Conservation (phyloP, 2,888 invertebrate genomes). For the Taphrorychus bicolor region DNA sequence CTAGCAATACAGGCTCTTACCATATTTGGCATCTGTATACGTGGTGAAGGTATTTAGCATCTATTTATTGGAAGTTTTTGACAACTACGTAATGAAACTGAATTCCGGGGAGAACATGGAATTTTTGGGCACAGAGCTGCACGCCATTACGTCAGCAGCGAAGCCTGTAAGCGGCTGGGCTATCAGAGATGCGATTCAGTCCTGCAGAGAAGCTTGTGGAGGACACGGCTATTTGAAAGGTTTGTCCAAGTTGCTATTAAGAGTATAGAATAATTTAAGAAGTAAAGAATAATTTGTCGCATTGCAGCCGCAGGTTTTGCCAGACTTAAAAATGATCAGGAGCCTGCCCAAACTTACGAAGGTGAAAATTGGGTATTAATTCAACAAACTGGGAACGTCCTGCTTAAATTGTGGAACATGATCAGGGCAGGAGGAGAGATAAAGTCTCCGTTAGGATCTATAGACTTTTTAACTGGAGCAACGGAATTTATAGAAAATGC, state of each 20-base stretch:
- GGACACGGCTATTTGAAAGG: conserved; percentile 91
- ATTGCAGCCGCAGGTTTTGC: conserved; percentile 61
- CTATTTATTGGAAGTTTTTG: conserved; percentile 60
- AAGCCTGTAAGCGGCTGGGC: conserved; percentile 89
- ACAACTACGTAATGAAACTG: conserved; percentile 42
- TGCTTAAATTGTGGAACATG: conserved; percentile 68
- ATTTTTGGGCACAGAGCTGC: conserved; percentile 71
- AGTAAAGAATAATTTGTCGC: not conserved
- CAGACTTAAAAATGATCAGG: conserved; percentile 79
- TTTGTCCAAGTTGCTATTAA: too few species aligned
- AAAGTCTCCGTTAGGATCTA: conserved; percentile 69
- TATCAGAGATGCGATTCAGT: conserved; percentile 87
- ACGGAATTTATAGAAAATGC: conserved; percentile 62
- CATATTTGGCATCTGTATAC: conserved; percentile 71
- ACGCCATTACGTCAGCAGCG: conserved; percentile 78
- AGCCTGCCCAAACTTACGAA: conserved; percentile 89
- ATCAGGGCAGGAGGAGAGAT: conserved; percentile 53
- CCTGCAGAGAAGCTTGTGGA: conserved; percentile 92
- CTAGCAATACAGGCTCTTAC: conserved; percentile 77
- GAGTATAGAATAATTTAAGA: conserved; percentile 42
- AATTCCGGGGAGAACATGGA: conserved; percentile 48
- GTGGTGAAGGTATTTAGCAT: conserved; percentile 67
- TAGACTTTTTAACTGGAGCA: conserved; percentile 68
- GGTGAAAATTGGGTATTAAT: conserved; percentile 90
- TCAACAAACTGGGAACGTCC: conserved; percentile 83